Percentiles rank a stretch among this genome's conserved stretches.
These are phyloP conservation scores for Sisor rabdophorus DNA, from an alignment of 2,113 vertebrate genomes.

Conservation along the genomic window DNA sequence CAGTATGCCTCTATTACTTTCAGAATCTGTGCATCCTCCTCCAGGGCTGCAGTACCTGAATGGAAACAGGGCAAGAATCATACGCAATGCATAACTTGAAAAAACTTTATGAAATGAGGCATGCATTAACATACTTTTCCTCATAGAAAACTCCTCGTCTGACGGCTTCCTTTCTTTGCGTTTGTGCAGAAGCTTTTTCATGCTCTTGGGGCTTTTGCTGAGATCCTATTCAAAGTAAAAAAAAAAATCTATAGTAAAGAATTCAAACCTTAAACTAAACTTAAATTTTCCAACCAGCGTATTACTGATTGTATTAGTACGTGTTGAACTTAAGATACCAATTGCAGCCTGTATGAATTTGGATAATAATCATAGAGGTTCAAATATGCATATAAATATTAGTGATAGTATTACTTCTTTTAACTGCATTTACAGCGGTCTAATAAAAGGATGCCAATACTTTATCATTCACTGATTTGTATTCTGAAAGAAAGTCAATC, in stretches of 20 bases:
- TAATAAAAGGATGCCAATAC: neutral
- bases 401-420: too few species aligned
- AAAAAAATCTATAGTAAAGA: neutral
- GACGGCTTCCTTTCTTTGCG: constrained; percentile 95
- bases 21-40: constrained; percentile 96
- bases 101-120: neutral
- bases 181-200: constrained; percentile 96
- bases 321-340: neutral
- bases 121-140: constrained; percentile 81
- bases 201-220: constrained; percentile 93
- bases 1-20: constrained; percentile 99
- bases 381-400: neutral
- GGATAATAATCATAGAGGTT: neutral
- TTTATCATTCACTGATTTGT: neutral
- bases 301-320: neutral
- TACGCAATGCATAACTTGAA: neutral
- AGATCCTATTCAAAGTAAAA: constrained; percentile 72
- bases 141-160: constrained; percentile 88
- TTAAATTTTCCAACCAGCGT: neutral
- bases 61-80: neutral
- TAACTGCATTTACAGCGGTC: neutral
- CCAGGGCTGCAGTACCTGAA: constrained; percentile 90
- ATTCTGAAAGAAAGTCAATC: too few species aligned
- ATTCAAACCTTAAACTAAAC: neutral
- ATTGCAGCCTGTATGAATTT: neutral